A percentile compares a stretch with the other conserved stretches of the same genome.
These are phyloP conservation scores for Eupithecia subfuscata DNA, from an alignment of 2,888 invertebrate genomes.

Conservation along the genomic window DNA sequence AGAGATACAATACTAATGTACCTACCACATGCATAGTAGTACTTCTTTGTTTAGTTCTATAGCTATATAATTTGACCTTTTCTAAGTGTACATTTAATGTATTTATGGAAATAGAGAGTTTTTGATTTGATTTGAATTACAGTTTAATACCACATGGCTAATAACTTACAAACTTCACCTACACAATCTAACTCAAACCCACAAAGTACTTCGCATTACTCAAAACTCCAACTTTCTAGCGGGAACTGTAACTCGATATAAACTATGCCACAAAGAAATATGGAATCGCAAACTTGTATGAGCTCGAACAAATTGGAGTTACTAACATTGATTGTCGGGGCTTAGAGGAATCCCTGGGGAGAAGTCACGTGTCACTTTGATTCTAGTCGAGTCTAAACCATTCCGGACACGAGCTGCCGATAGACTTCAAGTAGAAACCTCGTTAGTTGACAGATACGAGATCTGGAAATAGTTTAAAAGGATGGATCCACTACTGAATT, in stretches of 20 bases:
- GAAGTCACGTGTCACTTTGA: slow-evolving; percentile 24
- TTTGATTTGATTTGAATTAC: too few species aligned
- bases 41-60: too few species aligned
- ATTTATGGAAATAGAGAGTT: too few species aligned
- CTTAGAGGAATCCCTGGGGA: slow-evolving; percentile 26
- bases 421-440: neutral
- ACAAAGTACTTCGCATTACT: slow-evolving; percentile 7
- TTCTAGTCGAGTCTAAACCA: slow-evolving; percentile 6
- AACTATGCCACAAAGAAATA: slow-evolving; percentile 27
- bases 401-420: slow-evolving; percentile 13
- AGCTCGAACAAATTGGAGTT: slow-evolving; percentile 25
- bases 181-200: neutral
- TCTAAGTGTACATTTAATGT: too few species aligned
- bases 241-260: slow-evolving; percentile 28
- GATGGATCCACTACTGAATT: neutral
- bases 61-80: too few species aligned
- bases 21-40: neutral
- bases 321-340: slow-evolving; percentile 27
- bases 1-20: neutral
- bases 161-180: neutral
- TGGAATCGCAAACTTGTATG: slow-evolving; percentile 32
- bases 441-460: neutral
- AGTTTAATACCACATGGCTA: too few species aligned
- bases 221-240: slow-evolving; percentile 7
- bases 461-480: slow-evolving; percentile 3